Percentiles rank a stretch among this genome's conserved stretches.
Evolutionary conservation across 2,797 vertebrate genomes (phyloP).

Genomic region (Sebastes wilsoni): DNA sequence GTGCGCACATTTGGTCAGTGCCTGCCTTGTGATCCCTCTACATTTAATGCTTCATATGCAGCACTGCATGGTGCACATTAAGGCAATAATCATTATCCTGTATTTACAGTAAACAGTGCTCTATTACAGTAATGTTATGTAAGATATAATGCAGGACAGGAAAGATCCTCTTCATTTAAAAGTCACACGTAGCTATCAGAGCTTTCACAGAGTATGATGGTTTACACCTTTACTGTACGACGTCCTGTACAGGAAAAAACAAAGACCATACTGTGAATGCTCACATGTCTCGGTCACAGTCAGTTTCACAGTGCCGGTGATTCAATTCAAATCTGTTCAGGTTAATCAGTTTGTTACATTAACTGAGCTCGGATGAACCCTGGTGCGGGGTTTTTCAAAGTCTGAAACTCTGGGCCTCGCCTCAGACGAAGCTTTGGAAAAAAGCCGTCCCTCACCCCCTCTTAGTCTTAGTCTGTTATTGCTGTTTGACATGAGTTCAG

Average conservation of each 20-base stretch:
- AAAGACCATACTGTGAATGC: not conserved
- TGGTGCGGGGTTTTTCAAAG: not conserved
- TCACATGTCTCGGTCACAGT: not conserved
- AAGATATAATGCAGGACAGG: not conserved
- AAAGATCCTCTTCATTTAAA: not conserved
- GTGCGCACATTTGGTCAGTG: not conserved
- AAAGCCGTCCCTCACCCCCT: no score
- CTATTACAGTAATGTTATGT: not conserved
- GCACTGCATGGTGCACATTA: not conserved
- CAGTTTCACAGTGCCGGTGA: not conserved
- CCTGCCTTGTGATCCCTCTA: conserved; percentile 9
- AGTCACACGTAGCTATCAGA: not conserved
- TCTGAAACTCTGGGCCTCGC: not conserved
- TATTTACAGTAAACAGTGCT: not conserved
- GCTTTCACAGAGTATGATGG: not conserved
- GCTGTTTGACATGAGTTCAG: no score
- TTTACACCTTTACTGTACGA: not conserved
- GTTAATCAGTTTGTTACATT: not conserved
- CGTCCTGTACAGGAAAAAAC: not conserved
- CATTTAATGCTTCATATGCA: not conserved
- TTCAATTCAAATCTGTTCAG: not conserved
- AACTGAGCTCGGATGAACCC: not conserved
- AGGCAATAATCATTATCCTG: not conserved
- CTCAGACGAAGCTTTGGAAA: not conserved
- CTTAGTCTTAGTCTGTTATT: no score